phyloP scores from a whole-genome alignment of 2,797 vertebrate genomes.

The Phalloptychus januarius region DNA sequence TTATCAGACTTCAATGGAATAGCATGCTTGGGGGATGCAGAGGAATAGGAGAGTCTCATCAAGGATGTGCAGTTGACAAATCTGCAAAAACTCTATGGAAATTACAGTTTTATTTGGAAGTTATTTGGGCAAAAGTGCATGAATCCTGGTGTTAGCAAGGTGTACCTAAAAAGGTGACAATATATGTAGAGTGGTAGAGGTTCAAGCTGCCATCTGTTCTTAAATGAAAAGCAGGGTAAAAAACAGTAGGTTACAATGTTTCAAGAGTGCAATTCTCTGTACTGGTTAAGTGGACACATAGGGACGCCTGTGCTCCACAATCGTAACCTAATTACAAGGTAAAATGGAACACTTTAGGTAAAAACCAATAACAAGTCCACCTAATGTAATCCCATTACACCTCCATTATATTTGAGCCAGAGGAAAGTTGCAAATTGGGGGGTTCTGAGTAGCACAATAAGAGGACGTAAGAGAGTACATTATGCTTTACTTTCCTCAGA shows the following conservation, averaged over 20 bases:
- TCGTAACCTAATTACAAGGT: conserved; percentile 75
- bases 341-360: conserved; percentile 82
- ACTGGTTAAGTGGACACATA: conserved; percentile 67
- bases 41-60: neutral
- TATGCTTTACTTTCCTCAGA: conserved; percentile 35
- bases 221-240: conserved; percentile 26
- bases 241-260: conserved; percentile 44
- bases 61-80: neutral
- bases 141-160: neutral
- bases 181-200: neutral
- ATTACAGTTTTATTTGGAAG: no score
- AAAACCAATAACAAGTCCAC: conserved; percentile 79
- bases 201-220: neutral
- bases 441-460: conserved; percentile 65
- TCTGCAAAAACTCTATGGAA: no score
- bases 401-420: conserved; percentile 71
- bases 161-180: neutral
- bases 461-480: conserved; percentile 58
- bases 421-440: conserved; percentile 72
- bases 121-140: neutral
- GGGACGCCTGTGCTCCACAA: conserved; percentile 63
- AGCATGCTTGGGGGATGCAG: neutral
- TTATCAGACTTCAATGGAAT: neutral
- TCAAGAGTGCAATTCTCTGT: conserved; percentile 65
- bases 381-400: conserved; percentile 76